Evolutionary conservation across 2,888 invertebrate genomes (phyloP), one percentile per base, ranked within the genome.

Genomic region (Strigamia maritima): DNA sequence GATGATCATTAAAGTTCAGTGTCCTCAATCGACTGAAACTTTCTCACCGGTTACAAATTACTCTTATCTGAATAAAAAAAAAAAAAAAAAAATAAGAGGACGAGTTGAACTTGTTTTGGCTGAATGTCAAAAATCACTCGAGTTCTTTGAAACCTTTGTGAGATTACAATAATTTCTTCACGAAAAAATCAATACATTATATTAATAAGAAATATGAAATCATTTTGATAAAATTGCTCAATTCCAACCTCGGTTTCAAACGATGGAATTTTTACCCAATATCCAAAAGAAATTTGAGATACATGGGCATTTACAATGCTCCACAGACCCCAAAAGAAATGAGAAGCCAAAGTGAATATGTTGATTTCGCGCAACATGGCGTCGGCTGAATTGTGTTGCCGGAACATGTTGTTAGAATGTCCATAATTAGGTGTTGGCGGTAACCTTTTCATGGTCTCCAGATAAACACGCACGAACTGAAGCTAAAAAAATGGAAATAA

Each of bases 241-340:
- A 31, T 31, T 31, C 6, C 31, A 31, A 31, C 31, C 31, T 4
- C 31, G 6, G 6, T 31, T 6, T 4, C 6, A 28, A 35, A 16
- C 19, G 31, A 31, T 8, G 84, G 84, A 90, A 31, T 31, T 31
- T 31, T 90, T 87, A 96, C 96, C 94, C 94, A 94, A 85, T 97
- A 97, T 79, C 96, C 97, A 84, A 98, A 98, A 22, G 94, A 92
- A 83, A 97, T 97, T 84, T 93, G 91, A 1, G 95, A 94, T 76
- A 91, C 92, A 81, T 92, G 91, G 0, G 94, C 94, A 86, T 96
- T 96, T 16, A 95, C 92, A 40, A 96, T 89, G 1, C 93, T 91
- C 98, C 98, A 98, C 0, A 98, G 88, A 0, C 91, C 90, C 98
- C 98, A 99, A 85, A 98, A 93, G 80, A 98, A 90, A 86, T 98